Evolutionary conservation across 2,888 invertebrate species (phyloP).

Genomic region (Pandemis cinnamomeana): DNA sequence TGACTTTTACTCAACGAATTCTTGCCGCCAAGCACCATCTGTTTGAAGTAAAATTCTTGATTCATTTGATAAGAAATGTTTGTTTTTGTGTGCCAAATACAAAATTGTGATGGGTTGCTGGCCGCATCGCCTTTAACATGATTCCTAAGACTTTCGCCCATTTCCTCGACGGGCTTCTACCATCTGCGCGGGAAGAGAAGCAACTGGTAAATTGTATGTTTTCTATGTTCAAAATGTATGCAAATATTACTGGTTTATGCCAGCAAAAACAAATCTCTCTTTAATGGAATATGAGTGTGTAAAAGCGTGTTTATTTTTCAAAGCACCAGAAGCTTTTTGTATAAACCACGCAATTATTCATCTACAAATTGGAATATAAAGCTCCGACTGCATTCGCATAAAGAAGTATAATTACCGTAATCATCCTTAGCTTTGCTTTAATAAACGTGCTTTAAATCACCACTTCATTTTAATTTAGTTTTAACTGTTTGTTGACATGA

Average conservation of each 20-base stretch:
- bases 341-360: conserved; percentile 23
- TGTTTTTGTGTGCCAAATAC: no score
- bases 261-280: background rate
- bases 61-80: no score
- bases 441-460: conserved; percentile 27
- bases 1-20: no score
- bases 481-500: conserved; percentile 37
- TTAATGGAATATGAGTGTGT: background rate
- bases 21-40: no score
- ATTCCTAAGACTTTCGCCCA: no score
- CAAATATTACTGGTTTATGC: background rate
- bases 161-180: no score
- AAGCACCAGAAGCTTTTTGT: background rate
- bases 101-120: no score
- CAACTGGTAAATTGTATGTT: no score
- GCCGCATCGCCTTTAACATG: no score
- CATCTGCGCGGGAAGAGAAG: no score
- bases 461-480: conserved; percentile 21
- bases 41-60: no score
- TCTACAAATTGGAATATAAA: conserved; percentile 21
- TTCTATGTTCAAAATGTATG: no score
- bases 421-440: conserved; percentile 18
- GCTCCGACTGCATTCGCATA: conserved; percentile 19
- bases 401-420: conserved; percentile 34
- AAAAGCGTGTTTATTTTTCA: background rate